Percentiles rank a stretch among this genome's conserved stretches.
These are phyloP conservation scores for Dreissena polymorpha DNA, from an alignment of 1,140 invertebrate genomes.

Conservation along the genomic window DNA sequence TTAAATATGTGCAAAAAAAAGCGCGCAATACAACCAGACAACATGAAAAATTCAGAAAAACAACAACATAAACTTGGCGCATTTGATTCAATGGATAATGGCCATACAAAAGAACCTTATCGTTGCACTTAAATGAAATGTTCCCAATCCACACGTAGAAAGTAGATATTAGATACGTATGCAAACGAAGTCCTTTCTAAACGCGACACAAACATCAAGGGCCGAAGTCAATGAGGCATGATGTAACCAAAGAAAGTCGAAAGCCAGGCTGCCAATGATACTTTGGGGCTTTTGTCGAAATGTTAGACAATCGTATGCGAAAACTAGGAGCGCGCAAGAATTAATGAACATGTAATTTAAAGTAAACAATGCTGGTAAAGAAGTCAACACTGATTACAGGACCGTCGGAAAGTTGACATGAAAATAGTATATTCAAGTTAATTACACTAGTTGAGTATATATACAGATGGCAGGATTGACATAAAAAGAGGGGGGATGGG, in stretches of 20 bases:
- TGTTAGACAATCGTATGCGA: background rate
- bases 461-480: background rate
- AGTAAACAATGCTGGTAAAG: conserved; percentile 22
- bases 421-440: conserved; percentile 31
- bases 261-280: background rate
- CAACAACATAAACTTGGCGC: too few species aligned
- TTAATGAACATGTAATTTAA: conserved; percentile 5
- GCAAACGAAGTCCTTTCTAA: too few species aligned
- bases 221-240: background rate
- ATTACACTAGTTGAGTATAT: background rate
- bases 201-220: conserved; percentile 29
- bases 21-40: too few species aligned
- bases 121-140: too few species aligned
- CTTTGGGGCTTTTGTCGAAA: background rate
- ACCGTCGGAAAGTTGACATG: conserved; percentile 28
- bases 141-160: too few species aligned
- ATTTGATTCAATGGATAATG: too few species aligned
- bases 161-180: too few species aligned
- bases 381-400: conserved; percentile 46
- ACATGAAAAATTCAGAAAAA: too few species aligned
- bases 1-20: too few species aligned
- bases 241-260: background rate
- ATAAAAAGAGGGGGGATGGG: background rate
- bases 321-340: background rate
- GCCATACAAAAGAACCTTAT: too few species aligned